phyloP scores from a whole-genome alignment of 2,113 vertebrate genomes.

The Puma concolor region DNA sequence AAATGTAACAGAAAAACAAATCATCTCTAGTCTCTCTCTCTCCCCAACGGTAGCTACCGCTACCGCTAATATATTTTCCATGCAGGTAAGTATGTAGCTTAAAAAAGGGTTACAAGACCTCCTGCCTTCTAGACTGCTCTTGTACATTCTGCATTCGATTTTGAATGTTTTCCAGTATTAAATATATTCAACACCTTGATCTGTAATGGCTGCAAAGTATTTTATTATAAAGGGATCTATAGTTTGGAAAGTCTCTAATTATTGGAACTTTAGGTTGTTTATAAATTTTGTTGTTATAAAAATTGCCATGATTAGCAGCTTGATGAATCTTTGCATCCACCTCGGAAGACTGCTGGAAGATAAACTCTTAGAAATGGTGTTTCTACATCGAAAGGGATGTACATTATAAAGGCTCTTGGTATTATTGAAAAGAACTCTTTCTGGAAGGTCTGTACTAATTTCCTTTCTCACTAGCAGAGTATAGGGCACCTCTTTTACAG shows the following conservation, averaged over 20 bases:
- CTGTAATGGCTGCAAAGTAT: slow-evolving; percentile 5
- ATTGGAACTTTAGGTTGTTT: slow-evolving; percentile 16
- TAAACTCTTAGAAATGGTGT: neutral
- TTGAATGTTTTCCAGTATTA: slow-evolving; percentile 51
- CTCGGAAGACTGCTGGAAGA: neutral
- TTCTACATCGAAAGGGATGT: neutral
- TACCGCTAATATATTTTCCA: neutral
- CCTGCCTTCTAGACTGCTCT: neutral
- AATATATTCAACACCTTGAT: slow-evolving; percentile 16
- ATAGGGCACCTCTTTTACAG: neutral
- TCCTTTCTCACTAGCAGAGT: neutral
- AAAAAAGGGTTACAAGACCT: neutral
- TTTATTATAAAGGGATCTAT: slow-evolving; percentile 35
- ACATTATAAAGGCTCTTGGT: neutral
- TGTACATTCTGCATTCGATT: neutral
- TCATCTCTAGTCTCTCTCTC: neutral
- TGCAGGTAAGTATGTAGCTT: neutral
- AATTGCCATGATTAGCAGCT: neutral
- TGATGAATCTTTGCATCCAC: neutral
- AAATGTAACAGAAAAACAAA: neutral
- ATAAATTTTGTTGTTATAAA: slow-evolving; percentile 48
- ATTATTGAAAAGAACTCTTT: neutral
- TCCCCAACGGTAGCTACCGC: neutral
- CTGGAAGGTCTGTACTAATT: neutral
- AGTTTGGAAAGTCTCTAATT: slow-evolving; percentile 4